Percentiles rank a stretch among this genome's conserved stretches.
These are phyloP conservation scores for Caenorhabditis drosophilae DNA, from an alignment of 2,888 invertebrate genomes.

Conservation along the genomic window DNA sequence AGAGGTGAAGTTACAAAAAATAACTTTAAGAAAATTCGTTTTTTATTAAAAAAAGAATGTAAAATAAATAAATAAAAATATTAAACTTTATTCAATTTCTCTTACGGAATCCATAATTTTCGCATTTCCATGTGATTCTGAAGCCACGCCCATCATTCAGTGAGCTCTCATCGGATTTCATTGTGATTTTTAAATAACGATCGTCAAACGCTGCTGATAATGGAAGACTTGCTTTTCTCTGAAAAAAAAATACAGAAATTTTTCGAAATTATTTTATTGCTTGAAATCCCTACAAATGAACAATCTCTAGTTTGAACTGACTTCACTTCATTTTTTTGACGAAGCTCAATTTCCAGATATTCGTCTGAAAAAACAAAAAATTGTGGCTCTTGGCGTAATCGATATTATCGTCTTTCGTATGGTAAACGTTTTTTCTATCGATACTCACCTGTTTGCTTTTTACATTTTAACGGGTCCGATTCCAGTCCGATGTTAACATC, in stretches of 20 bases:
- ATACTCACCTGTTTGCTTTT: not conserved
- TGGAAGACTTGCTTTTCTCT: conserved; percentile 6
- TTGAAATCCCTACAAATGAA: conserved; percentile 20
- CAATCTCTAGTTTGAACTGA: conserved; percentile 20
- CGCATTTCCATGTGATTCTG: conserved; percentile 54
- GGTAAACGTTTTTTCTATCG: no score
- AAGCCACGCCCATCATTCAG: conserved; percentile 60
- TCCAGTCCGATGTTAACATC: conserved; percentile 30
- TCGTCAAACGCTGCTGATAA: conserved; percentile 4
- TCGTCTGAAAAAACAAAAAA: conserved; percentile 21
- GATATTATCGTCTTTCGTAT: not conserved
- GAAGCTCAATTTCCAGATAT: conserved; percentile 31
- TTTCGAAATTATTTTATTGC: not conserved
- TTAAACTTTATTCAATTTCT: no score
- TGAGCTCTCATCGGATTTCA: conserved; percentile 43
- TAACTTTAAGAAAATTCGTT: no score
- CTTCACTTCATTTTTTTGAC: conserved; percentile 2
- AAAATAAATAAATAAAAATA: no score
- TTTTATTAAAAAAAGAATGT: no score
- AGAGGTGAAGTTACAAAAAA: no score
- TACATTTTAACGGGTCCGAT: conserved; percentile 3
- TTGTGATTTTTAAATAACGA: conserved; percentile 32
- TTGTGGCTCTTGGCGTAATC: no score
- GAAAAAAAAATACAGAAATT: no score
- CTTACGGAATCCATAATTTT: no score